phyloP scores from a whole-genome alignment of 30 jellyfish, hydroid and myxozoan species.

The Aurelia aurita region DNA sequence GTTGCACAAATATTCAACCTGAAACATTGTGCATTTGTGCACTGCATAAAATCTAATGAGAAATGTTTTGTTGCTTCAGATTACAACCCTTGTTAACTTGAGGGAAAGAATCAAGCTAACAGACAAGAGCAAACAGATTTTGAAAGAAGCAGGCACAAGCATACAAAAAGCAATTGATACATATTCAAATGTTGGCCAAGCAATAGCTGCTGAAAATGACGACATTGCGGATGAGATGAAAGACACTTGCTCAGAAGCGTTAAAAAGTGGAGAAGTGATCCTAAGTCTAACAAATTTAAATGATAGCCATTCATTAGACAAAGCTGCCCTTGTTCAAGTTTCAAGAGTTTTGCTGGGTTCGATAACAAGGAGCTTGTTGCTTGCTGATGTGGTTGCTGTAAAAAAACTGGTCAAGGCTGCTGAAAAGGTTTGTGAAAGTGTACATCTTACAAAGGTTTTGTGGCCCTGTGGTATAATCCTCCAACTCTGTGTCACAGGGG shows the following conservation, averaged over 20 bases:
- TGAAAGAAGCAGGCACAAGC: slow-evolving; percentile 54
- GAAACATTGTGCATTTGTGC: too few species aligned
- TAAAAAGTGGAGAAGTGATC: slow-evolving; percentile 71
- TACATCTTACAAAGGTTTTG: too few species aligned
- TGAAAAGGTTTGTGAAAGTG: slow-evolving; percentile 62
- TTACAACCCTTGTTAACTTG: slow-evolving; percentile 73
- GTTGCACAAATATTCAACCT: too few species aligned
- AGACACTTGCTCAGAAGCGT: slow-evolving; percentile 84
- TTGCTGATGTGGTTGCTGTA: slow-evolving; percentile 87
- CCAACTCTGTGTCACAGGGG: too few species aligned
- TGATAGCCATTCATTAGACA: slow-evolving; percentile 43
- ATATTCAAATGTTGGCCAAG: slow-evolving; percentile 73
- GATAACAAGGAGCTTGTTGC: slow-evolving; percentile 81
- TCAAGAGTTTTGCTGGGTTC: slow-evolving; percentile 85
- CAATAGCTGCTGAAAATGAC: slow-evolving; percentile 73
- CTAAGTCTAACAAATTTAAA: slow-evolving; percentile 36
- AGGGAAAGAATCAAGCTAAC: slow-evolving; percentile 63
- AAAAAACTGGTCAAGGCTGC: slow-evolving; percentile 76
- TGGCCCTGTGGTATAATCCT: too few species aligned
- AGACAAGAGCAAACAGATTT: slow-evolving; percentile 42
- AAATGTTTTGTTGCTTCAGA: slow-evolving; percentile 15
- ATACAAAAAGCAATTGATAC: slow-evolving; percentile 73
- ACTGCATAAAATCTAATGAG: too few species aligned
- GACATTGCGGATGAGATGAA: slow-evolving; percentile 81
- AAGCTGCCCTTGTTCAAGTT: slow-evolving; percentile 73